Evolutionary conservation across 2,113 vertebrate genomes (phyloP), one percentile per base, ranked within the genome.

Genomic region (Boulengerochromis microlepis): DNA sequence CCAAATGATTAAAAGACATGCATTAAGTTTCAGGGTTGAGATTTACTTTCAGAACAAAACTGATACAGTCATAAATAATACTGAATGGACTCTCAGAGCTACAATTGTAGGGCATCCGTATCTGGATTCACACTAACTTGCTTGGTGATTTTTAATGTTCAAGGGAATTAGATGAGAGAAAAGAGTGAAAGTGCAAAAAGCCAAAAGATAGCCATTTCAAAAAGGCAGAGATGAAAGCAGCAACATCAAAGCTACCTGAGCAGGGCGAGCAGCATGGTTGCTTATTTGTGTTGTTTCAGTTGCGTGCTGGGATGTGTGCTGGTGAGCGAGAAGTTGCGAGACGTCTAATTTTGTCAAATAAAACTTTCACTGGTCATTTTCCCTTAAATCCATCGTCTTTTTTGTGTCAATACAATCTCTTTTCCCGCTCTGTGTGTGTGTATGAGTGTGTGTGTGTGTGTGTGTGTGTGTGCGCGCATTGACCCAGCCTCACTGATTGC

Each of bases 401-500:
- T 71, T 85, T 53, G 26, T 74, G 87, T 74, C 31, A 86, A 40
- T 81, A 71, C 78, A 26, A 84, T 29, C 35, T 89, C n/a, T 52
- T 45, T 40, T 38, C 33, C 54, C 29, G 5, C 80, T 56, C 7
- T 59, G 26, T 64, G 52, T 52, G 81, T 71, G 61, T 40, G 50
- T 47, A 2, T 47, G 45, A 29, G 78, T 50, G 16, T 53, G 50
- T 22, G 53, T 53, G 19, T 53, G 18, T n/a, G 52, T 22, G 15
- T 45, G 69, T 59, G 78, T 64, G 31, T n/a, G 64, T 12, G 82
- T 29, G 50, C 10, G 45, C 5, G 35, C 86, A 56, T 76, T 87
- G 84, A 92, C 92, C 80, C 80, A 56, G 85, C 22, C 89, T 80
- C 38, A 52, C 89, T 93, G 91, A 95, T 93, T 92, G 86, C 87